A percentile compares a stretch with the other conserved stretches of the same genome.
phyloP scores from a whole-genome alignment of 2,113 vertebrate genomes.

The Grammomys surdaster region DNA sequence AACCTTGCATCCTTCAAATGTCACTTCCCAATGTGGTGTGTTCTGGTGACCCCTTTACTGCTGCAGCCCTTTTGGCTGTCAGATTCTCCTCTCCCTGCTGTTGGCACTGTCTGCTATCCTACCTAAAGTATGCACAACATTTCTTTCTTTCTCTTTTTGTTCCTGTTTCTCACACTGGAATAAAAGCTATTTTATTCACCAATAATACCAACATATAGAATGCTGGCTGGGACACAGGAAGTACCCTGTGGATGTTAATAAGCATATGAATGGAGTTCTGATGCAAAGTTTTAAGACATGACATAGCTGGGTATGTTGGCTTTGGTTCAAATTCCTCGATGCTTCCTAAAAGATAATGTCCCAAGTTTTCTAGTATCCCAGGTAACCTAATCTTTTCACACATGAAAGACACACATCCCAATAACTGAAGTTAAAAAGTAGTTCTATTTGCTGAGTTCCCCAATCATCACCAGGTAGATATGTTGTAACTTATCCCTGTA shows the following conservation, averaged over 20 bases:
- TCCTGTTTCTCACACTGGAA: not conserved
- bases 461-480: not conserved
- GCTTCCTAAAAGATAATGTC: not conserved
- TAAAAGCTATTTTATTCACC: not conserved
- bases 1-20: not conserved
- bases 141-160: not conserved
- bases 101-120: not conserved
- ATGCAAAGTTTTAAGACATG: not conserved
- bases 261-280: not conserved
- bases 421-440: not conserved
- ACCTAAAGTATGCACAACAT: not conserved
- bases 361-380: not conserved
- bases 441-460: not conserved
- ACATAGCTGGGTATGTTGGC: not conserved
- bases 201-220: not conserved
- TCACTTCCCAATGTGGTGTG: not conserved
- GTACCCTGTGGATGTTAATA: no score
- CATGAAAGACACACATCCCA: not conserved
- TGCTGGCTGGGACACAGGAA: not conserved
- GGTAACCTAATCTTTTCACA: not conserved
- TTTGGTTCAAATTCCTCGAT: not conserved
- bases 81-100: not conserved
- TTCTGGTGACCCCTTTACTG: not conserved
- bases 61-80: not conserved
- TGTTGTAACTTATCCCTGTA: not conserved